Evolutionary conservation across 2,888 invertebrate species (phyloP).

Genomic region (Falcaria lacertinaria): DNA sequence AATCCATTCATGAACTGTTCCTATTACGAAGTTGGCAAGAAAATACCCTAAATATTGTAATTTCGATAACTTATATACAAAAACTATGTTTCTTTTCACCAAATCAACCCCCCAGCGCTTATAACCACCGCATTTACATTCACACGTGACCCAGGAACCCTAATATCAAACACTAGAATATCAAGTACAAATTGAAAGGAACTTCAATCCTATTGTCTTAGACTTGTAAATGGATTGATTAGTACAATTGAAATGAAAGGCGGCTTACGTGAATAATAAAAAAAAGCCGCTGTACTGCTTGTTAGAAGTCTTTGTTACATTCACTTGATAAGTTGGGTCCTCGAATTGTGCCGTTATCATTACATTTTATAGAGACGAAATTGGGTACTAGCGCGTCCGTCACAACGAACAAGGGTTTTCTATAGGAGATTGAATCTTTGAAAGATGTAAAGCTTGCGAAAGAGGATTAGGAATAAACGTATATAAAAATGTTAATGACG

Average conservation of each 20-base stretch:
- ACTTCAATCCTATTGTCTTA: too few relatives aligned
- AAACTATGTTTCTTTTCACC: too few relatives aligned
- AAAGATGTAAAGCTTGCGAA: neutral
- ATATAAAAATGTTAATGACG: too few relatives aligned
- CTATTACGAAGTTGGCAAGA: too few relatives aligned
- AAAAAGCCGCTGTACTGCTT: neutral
- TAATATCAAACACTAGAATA: neutral
- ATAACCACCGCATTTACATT: neutral
- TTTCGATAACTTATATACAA: too few relatives aligned
- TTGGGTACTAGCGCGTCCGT: conserved; percentile 10
- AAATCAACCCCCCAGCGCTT: neutral
- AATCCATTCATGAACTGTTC: too few relatives aligned
- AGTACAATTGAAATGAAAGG: neutral
- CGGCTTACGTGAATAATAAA: conserved; percentile 1
- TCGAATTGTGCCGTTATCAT: conserved; percentile 25
- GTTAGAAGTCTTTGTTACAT: conserved; percentile 10
- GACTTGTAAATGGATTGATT: too few relatives aligned
- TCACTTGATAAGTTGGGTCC: conserved; percentile 18
- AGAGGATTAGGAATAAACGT: too few relatives aligned
- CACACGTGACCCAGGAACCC: neutral
- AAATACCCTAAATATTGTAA: too few relatives aligned
- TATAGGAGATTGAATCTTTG: neutral
- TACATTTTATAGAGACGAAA: conserved; percentile 21
- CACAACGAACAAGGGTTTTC: conserved; percentile 4
- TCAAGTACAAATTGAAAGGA: too few relatives aligned